Percentiles rank a stretch among this genome's conserved stretches.
Evolutionary conservation across 2,113 vertebrate genomes (phyloP).

Genomic region (Corythaixoides concolor): DNA sequence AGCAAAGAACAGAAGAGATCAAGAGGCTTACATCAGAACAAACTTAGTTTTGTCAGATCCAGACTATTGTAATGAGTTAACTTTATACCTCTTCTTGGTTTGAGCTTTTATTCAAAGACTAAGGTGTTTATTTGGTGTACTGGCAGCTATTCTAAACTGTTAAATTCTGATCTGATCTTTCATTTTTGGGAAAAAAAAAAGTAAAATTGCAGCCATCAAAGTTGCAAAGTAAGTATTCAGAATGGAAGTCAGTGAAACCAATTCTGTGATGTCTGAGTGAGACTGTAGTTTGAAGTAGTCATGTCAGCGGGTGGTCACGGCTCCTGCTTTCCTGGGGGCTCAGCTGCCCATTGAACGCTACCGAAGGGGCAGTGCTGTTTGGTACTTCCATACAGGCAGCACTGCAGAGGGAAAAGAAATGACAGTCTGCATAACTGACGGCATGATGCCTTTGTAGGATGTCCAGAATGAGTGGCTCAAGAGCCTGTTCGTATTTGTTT

Average conservation of each 20-base stretch:
- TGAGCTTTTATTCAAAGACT: background rate
- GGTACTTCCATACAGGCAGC: background rate
- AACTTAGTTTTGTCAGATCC: constrained; percentile 4
- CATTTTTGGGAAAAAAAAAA: accelerated
- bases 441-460: background rate
- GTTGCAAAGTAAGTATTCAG: background rate
- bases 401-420: background rate
- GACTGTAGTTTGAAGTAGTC: background rate
- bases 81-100: background rate
- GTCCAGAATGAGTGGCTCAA: background rate
- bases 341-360: background rate
- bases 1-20: background rate
- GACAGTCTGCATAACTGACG: background rate
- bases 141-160: background rate
- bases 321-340: background rate
- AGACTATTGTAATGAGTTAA: background rate
- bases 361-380: background rate
- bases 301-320: background rate
- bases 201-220: background rate
- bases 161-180: background rate
- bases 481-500: background rate
- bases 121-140: background rate
- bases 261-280: background rate
- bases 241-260: background rate
- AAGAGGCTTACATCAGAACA: background rate